Percentiles rank a stretch among this genome's conserved stretches.
phyloP scores from a whole-genome alignment of 2,797 vertebrate genomes.

The Botia kubotai region DNA sequence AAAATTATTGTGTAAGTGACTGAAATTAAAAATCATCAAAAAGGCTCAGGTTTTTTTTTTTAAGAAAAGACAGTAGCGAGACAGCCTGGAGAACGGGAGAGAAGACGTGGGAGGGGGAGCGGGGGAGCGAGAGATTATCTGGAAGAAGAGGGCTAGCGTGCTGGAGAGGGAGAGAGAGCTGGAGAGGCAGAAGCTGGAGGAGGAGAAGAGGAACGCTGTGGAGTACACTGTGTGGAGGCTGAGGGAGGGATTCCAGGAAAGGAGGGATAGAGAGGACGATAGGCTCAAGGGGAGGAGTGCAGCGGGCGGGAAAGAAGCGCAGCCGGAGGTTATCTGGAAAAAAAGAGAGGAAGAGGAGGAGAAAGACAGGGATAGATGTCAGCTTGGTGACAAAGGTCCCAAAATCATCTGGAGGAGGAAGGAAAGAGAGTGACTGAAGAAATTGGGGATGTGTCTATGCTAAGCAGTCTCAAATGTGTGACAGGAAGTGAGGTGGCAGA shows the following conservation, averaged over 20 bases:
- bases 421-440: slow-evolving; percentile 50
- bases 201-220: slow-evolving; percentile 75
- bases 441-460: slow-evolving; percentile 9
- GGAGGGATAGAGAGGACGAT: slow-evolving; percentile 69
- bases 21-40: not conserved
- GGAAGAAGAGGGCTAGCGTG: slow-evolving; percentile 79
- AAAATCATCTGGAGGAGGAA: slow-evolving; percentile 64
- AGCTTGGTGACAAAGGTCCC: slow-evolving; percentile 54
- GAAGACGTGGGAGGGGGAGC: slow-evolving; percentile 77
- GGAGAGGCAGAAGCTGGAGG: slow-evolving; percentile 77
- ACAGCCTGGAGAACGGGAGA: slow-evolving; percentile 85
- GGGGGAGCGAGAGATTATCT: slow-evolving; percentile 79
- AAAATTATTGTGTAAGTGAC: not conserved
- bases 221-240: slow-evolving; percentile 81
- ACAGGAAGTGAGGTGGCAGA: slow-evolving; percentile 31
- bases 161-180: slow-evolving; percentile 70
- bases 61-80: slow-evolving; percentile 53
- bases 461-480: slow-evolving; percentile 16
- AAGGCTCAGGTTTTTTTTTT: slow-evolving; percentile 16
- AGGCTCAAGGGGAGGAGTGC: slow-evolving; percentile 61
- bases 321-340: slow-evolving; percentile 67
- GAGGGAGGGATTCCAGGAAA: slow-evolving; percentile 85
- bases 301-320: slow-evolving; percentile 56
- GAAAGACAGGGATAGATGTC: slow-evolving; percentile 49
- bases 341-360: slow-evolving; percentile 62